Percentiles rank a stretch among this genome's conserved stretches.
phyloP scores from a whole-genome alignment of 2,797 vertebrate species.

The Chiloscyllium punctatum region DNA sequence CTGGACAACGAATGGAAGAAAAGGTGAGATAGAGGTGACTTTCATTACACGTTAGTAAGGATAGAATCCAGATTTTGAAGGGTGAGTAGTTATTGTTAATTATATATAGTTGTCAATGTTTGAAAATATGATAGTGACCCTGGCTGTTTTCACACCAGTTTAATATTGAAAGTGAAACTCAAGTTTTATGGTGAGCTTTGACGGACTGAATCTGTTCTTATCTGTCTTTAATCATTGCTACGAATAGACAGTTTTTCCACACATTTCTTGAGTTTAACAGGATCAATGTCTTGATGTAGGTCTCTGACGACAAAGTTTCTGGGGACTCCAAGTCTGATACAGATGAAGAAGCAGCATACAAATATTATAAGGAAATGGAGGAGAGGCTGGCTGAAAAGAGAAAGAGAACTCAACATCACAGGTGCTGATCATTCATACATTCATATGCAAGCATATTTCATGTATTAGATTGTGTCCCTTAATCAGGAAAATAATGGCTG shows the following conservation, averaged over 20 bases:
- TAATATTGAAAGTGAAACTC: background rate
- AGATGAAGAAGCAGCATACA: constrained; percentile 70
- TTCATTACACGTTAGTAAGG: too few relatives aligned
- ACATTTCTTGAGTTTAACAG: background rate
- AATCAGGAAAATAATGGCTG: background rate
- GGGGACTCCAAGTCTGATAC: constrained; percentile 57
- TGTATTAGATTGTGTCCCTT: background rate
- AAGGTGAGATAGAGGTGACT: background rate
- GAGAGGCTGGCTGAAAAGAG: constrained; percentile 69
- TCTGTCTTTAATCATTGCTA: background rate
- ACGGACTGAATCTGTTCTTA: background rate
- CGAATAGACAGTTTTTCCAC: background rate
- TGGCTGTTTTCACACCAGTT: background rate
- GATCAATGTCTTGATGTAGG: constrained; percentile 18
- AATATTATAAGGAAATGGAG: constrained; percentile 68
- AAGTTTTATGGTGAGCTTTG: background rate
- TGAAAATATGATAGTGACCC: background rate
- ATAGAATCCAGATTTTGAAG: background rate
- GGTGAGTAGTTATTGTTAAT: background rate
- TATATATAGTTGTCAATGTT: background rate
- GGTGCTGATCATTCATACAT: background rate
- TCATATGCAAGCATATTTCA: background rate
- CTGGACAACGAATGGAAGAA: background rate
- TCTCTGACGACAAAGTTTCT: constrained; percentile 31
- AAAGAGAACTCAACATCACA: constrained; percentile 48